phyloP scores from a whole-genome alignment of 2,113 vertebrate genomes.

The Brienomyrus brachyistius region DNA sequence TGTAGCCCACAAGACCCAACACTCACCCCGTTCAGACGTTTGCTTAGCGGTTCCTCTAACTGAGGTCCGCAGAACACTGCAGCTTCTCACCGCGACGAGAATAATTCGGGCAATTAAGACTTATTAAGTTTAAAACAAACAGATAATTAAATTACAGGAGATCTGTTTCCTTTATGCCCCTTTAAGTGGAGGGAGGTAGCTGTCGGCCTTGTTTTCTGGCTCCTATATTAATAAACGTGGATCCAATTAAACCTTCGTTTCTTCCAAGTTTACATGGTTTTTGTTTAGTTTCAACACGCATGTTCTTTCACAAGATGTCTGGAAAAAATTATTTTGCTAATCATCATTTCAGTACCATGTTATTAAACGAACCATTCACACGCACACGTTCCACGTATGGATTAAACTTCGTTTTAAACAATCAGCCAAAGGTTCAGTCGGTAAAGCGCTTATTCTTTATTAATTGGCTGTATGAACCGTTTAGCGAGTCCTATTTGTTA shows the following conservation, averaged over 20 bases:
- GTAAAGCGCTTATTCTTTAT: neutral
- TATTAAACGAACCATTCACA: neutral
- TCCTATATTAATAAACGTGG: constrained; percentile 42
- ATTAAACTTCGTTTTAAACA: neutral
- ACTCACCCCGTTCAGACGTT: neutral
- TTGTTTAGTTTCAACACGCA: constrained; percentile 15
- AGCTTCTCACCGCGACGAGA: constrained; percentile 2
- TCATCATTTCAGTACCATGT: constrained; percentile 4
- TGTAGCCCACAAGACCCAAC: neutral
- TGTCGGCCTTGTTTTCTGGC: constrained; percentile 30
- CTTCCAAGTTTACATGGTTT: constrained; percentile 14
- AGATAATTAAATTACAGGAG: constrained; percentile 35
- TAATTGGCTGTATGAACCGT: neutral
- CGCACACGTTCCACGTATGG: neutral
- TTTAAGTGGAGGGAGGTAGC: constrained; percentile 21
- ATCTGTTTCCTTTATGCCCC: constrained; percentile 34
- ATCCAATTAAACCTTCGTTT: constrained; percentile 34
- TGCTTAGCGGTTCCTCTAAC: constrained; percentile 6
- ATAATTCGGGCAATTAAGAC: constrained; percentile 27
- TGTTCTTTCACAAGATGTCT: constrained; percentile 34
- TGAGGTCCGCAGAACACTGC: constrained; percentile 7
- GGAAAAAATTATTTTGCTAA: constrained; percentile 36
- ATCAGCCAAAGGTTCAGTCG: neutral
- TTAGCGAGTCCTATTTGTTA: neutral
- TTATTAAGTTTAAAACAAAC: constrained; percentile 40